phyloP scores from a whole-genome alignment of 2,888 invertebrate species.

The Rhabditoides inermis region DNA sequence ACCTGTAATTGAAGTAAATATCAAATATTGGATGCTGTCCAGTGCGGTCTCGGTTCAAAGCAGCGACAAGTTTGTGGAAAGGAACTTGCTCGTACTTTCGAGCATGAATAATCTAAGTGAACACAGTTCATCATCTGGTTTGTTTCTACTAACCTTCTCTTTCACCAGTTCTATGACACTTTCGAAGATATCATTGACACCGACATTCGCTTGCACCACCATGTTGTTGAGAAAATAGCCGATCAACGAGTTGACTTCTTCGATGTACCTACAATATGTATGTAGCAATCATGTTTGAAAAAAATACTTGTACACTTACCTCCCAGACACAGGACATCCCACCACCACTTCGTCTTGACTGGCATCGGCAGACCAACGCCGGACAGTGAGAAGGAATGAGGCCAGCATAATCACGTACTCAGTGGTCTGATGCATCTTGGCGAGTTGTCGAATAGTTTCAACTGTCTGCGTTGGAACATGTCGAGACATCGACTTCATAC shows the following conservation, averaged over 20 bases:
- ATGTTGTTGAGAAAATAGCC: slow-evolving; percentile 46
- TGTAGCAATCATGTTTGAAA: too few relatives aligned
- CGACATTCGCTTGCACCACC: slow-evolving; percentile 9
- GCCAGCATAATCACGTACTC: too few relatives aligned
- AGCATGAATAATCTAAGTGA: background rate
- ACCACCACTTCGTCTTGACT: slow-evolving; percentile 19
- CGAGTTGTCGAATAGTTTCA: too few relatives aligned
- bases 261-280: too few relatives aligned
- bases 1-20: slow-evolving; percentile 31
- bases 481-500: too few relatives aligned
- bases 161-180: slow-evolving; percentile 1
- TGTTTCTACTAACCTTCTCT: background rate
- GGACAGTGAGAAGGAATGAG: too few relatives aligned
- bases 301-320: too few relatives aligned
- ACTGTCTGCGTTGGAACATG: too few relatives aligned
- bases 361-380: too few relatives aligned
- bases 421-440: too few relatives aligned
- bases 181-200: background rate
- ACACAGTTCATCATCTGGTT: too few relatives aligned
- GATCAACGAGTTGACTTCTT: slow-evolving; percentile 23
- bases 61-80: slow-evolving; percentile 15
- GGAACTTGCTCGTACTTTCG: slow-evolving; percentile 14
- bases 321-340: slow-evolving; percentile 36
- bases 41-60: background rate
- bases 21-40: slow-evolving; percentile 10